Conservation (phyloP, 1,140 invertebrate genomes). For the Homalodisca vitripennis region DNA sequence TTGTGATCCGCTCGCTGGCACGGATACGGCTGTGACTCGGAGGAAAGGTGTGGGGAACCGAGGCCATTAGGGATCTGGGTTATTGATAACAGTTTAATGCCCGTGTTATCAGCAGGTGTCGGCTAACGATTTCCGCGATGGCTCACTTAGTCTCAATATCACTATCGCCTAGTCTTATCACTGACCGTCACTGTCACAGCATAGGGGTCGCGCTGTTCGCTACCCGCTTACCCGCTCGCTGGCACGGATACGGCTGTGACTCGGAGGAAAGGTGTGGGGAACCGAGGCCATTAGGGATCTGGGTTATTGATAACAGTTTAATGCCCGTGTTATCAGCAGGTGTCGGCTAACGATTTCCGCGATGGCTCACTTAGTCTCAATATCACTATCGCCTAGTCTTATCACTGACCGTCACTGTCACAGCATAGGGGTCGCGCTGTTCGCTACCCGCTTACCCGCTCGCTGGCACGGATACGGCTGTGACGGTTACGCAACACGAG, state of each 20-base stretch:
- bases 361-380: too few relatives aligned
- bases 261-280: background rate
- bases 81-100: background rate
- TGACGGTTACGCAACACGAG: too few relatives aligned
- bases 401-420: too few relatives aligned
- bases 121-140: background rate
- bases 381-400: too few relatives aligned
- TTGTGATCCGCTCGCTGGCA: background rate
- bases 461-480: background rate
- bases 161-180: too few relatives aligned
- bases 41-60: background rate
- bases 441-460: too few relatives aligned
- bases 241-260: background rate
- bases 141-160: too few relatives aligned
- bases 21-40: background rate
- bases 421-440: too few relatives aligned
- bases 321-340: background rate
- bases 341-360: background rate
- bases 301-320: background rate
- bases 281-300: background rate
- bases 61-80: background rate
- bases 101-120: background rate
- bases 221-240: background rate
- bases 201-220: too few relatives aligned
- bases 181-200: too few relatives aligned